phyloP scores from a whole-genome alignment of 2,888 invertebrate species.

The Priapulus caudatus region DNA sequence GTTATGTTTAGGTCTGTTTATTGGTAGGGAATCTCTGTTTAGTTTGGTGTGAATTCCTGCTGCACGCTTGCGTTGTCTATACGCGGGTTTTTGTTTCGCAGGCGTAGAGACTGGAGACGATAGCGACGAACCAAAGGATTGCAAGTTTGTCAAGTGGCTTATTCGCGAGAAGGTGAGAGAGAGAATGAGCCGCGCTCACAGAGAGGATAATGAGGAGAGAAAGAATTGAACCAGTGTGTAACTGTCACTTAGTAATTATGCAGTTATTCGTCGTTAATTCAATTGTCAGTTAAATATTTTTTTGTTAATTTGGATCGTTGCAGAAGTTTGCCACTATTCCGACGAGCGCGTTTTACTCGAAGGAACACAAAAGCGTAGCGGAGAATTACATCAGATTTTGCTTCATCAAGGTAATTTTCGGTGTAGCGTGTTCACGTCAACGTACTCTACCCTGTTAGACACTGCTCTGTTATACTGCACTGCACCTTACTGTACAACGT shows the following conservation, averaged over 20 bases:
- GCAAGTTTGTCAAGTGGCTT: conserved; percentile 89
- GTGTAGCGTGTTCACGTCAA: no score
- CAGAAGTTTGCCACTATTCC: conserved; percentile 84
- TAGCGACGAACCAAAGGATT: conserved; percentile 50
- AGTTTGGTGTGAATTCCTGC: no score
- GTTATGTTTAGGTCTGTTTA: no score
- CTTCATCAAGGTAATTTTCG: conserved; percentile 64
- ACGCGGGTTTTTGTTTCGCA: no score
- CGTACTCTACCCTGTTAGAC: no score
- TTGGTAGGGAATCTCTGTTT: no score
- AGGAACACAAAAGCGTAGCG: conserved; percentile 60
- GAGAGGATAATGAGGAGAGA: no score
- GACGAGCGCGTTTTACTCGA: conserved; percentile 80
- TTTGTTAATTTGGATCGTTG: no score
- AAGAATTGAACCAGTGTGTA: neutral
- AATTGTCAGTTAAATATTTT: conserved; percentile 12
- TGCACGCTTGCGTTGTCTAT: no score
- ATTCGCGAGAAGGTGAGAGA: conserved; percentile 56
- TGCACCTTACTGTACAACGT: no score
- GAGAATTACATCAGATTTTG: conserved; percentile 82
- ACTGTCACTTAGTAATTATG: conserved; percentile 2
- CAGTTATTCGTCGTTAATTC: neutral
- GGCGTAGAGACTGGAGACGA: conserved; percentile 45
- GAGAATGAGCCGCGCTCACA: no score
- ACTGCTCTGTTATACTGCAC: no score